Percentiles rank a stretch among this genome's conserved stretches.
Evolutionary conservation across 1,140 invertebrate genomes (phyloP).

Genomic region (Hyposmocoma kahamanoa): DNA sequence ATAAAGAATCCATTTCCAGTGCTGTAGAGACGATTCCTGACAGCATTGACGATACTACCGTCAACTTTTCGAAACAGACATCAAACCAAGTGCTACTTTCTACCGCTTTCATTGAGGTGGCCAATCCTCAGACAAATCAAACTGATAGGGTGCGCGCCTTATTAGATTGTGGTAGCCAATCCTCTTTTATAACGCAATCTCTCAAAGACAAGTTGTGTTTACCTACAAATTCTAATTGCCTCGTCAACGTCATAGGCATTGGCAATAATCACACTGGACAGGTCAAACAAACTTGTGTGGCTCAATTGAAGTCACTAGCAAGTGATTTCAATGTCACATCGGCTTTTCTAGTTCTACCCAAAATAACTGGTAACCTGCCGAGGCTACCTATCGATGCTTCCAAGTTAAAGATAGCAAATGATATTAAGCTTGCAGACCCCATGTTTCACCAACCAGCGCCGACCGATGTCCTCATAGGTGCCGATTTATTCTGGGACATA

Average conservation of each 20-base stretch:
- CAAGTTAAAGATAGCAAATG: conserved; percentile 1
- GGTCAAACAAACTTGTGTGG: not conserved
- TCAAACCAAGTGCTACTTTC: not conserved
- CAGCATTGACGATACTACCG: not conserved
- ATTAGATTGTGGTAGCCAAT: conserved; percentile 7
- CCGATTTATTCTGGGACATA: too few species aligned
- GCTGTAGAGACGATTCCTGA: not conserved
- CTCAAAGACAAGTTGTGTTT: not conserved
- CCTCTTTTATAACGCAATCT: conserved; percentile 1
- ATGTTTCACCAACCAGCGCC: conserved; percentile 1
- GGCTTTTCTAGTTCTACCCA: conserved; percentile 5
- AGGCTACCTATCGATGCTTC: not conserved
- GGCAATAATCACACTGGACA: not conserved
- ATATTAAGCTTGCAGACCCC: conserved; percentile 6
- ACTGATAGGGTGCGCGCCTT: not conserved
- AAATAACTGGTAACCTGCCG: conserved; percentile 3
- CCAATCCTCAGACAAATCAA: conserved; percentile 1
- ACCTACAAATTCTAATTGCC: not conserved
- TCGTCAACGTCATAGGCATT: conserved; percentile 2
- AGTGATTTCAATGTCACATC: not conserved
- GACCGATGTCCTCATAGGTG: too few species aligned
- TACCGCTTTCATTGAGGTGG: conserved; percentile 5
- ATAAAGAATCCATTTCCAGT: not conserved
- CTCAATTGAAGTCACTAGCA: not conserved
- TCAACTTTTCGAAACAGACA: not conserved